These are phyloP conservation scores for Ectropis grisescens DNA, from an alignment of 1,140 invertebrate genomes.

Conservation along the genomic window DNA sequence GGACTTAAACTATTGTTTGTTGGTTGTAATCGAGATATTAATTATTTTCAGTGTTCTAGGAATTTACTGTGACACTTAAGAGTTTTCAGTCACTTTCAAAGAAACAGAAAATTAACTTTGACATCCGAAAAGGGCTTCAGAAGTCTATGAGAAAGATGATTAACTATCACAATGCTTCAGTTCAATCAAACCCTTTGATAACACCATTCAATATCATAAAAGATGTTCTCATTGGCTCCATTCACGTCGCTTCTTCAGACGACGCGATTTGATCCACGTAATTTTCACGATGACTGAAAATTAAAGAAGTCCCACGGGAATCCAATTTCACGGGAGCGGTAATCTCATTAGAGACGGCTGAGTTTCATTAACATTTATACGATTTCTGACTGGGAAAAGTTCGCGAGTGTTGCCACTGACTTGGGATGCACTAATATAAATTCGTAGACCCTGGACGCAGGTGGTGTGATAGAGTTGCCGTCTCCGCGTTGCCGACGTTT, in stretches of 20 bases:
- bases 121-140: too few species aligned
- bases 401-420: conserved; percentile 21
- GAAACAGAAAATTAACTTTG: too few species aligned
- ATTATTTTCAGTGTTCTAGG: too few species aligned
- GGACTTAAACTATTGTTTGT: too few species aligned
- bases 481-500: conserved; percentile 19
- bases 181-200: too few species aligned
- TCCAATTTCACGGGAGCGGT: conserved; percentile 59
- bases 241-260: conserved; percentile 5
- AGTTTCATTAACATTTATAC: conserved; percentile 66
- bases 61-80: too few species aligned
- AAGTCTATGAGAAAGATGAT: too few species aligned
- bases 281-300: conserved; percentile 57
- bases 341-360: conserved; percentile 63
- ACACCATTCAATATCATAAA: too few species aligned
- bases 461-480: conserved; percentile 31
- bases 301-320: conserved; percentile 59
- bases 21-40: too few species aligned
- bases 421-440: conserved; percentile 52
- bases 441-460: conserved; percentile 28
- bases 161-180: too few species aligned
- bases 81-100: too few species aligned
- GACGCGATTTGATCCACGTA: conserved; percentile 37
- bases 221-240: not conserved
- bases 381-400: conserved; percentile 48